Conservation (phyloP, 2,113 vertebrate species). For the Pleuronectes platessa region DNA sequence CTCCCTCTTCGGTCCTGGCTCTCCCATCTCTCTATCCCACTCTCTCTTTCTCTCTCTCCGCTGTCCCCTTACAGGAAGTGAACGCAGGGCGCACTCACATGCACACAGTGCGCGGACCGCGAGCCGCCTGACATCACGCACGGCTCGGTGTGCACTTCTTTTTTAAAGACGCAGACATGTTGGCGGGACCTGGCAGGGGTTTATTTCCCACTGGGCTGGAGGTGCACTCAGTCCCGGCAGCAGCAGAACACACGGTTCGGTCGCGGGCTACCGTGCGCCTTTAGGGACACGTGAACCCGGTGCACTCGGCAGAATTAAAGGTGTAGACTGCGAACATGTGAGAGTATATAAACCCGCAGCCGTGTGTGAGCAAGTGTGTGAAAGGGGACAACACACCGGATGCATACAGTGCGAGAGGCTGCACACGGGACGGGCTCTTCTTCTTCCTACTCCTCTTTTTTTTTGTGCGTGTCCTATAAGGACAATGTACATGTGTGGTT, state of each 20-base stretch:
- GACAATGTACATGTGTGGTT: conserved; percentile 64
- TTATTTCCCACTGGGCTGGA: conserved; percentile 7
- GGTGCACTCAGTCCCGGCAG: too few species aligned
- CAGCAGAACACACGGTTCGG: background rate
- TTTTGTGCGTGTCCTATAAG: background rate
- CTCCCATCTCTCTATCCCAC: background rate
- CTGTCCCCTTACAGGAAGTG: conserved; percentile 84
- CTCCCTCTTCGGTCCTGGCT: background rate
- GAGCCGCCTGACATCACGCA: conserved; percentile 81
- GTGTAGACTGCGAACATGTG: conserved; percentile 33
- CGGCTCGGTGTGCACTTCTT: conserved; percentile 69
- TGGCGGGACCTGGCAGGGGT: conserved; percentile 17
- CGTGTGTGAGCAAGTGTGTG: background rate
- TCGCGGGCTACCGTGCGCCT: background rate
- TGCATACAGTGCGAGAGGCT: background rate
- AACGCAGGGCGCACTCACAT: conserved; percentile 76
- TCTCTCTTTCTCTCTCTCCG: background rate
- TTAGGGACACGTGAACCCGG: conserved; percentile 70
- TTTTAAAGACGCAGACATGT: conserved; percentile 84
- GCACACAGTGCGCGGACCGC: conserved; percentile 76
- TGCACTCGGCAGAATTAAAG: conserved; percentile 75
- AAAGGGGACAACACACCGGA: background rate
- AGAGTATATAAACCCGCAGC: background rate
- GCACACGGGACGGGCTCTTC: background rate
- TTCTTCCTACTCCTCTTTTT: background rate